Evolutionary conservation across 2,113 vertebrate species (phyloP), one percentile per base, ranked within the genome.

Genomic region (Pitta sordida): DNA sequence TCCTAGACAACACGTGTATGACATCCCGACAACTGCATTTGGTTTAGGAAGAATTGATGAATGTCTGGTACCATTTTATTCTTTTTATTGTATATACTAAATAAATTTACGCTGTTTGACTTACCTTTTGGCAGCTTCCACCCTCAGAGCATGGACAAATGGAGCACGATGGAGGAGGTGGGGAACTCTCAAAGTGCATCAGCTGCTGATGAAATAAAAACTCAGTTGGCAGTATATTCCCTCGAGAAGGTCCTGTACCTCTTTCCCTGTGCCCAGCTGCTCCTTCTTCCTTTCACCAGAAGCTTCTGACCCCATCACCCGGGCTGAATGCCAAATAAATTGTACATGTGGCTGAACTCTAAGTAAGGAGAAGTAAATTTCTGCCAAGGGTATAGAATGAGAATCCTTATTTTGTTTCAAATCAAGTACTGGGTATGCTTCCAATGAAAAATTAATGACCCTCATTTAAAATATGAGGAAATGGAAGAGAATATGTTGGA

Each of bases 291-390:
- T 91, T 91, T 85, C 8, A 5, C 74, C 90, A 92, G 65, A 82
- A 87, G 74, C 68, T 81, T 94, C 71, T 80, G 59, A 84, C 86
- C 49, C 77, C 81, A 76, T 82, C 78, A 76, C 10, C 9, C 79
- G 90, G 70, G 82, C 81, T 59, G 41, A 87, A 80, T 79, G 87
- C 81, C 87, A 96, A 65, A 73, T 39, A 89, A 86, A 86, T 48
- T 63, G 65, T 78, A 36, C 44, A 26, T 82, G 81, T 87, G 77
- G 43, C 69, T 79, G 53, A 44, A 70, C 70, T 85, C 78, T 89
- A 51, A 84, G 74, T 37, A 51, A 83, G 59, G 59, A 74, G 34
- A 80, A 92, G 43, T 87, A 64, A 39, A 78, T 91, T 92, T 88
- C 64, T 90, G 49, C 86, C 83, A 75, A 64, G 64, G 53, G 22